Evolutionary conservation across 2,797 vertebrate genomes (phyloP), one percentile per base, ranked within the genome.

Genomic region (Nothura maculosa): DNA sequence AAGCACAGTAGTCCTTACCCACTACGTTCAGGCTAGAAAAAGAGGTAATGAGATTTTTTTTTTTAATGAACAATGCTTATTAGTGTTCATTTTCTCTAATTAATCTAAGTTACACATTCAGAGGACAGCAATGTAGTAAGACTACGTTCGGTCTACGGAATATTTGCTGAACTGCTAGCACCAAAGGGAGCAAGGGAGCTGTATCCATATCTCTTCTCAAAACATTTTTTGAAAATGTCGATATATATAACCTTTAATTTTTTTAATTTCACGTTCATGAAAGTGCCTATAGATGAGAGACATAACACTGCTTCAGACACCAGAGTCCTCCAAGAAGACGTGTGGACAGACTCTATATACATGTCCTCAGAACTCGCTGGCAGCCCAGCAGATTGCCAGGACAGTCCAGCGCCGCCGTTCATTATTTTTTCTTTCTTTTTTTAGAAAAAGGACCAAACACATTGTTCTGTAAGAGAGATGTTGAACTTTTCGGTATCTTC

Each of bases 201-300:
- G 11, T 80, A 88, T 94, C 90, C 95, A 72, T 15, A 54, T 88
- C 74, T 83, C 83, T 61, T 95, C 93, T 83, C 94, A 86, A 87
- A 63, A 74, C 87, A 87, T 76, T 91, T 84, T 40, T 93, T 67
- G 55, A 69, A 87, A 85, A 64, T 14, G 47, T 55, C 80, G 90
- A 61, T 52, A 28, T 61, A 94, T 34, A 87, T 87, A 92, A 95
- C 81, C 93, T 92, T 94, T 96, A 89, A 73, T 90, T 75, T 91
- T 95, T 95, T 88, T 64, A 76, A 88, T 89, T 95, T 92, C 85
- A 96, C 27, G 14, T 97, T 94, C 76, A 96, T 91, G 92, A 97
- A 98, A 97, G 96, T 97, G 96, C 95, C 94, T 94, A 85, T 88
- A 95, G 87, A 96, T 85, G 91, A 95, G 91, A 97, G 92, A 97